Evolutionary conservation across 1,140 invertebrate genomes (phyloP).

Genomic region (Daktulosphaira vitifoliae): DNA sequence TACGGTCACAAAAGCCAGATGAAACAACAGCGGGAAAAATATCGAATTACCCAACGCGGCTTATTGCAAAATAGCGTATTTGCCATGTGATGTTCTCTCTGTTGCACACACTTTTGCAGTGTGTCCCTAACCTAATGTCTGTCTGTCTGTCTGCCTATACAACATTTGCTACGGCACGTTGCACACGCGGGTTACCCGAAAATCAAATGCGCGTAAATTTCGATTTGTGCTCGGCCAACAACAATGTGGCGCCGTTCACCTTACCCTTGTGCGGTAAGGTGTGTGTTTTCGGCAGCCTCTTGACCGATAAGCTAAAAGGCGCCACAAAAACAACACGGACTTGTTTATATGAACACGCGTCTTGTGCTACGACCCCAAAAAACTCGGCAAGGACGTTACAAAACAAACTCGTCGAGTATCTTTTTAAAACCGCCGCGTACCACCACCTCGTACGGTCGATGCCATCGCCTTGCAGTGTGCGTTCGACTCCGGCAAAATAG

Average conservation of each 20-base stretch:
- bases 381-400: slow-evolving; percentile 1
- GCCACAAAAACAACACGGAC: slow-evolving; percentile 30
- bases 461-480: background rate
- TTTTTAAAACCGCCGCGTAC: too few relatives aligned
- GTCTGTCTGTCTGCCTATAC: background rate
- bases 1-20: too few relatives aligned
- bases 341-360: background rate
- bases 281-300: slow-evolving; percentile 14
- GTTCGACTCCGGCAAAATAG: background rate
- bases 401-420: slow-evolving; percentile 5
- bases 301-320: slow-evolving; percentile 30
- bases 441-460: too few relatives aligned
- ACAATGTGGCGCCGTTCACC: slow-evolving; percentile 28
- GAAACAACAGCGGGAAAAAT: slow-evolving; percentile 28
- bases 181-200: background rate
- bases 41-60: slow-evolving; percentile 17
- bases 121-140: background rate
- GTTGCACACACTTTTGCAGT: background rate
- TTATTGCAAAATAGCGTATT: too few relatives aligned
- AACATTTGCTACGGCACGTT: background rate
- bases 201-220: slow-evolving; percentile 29
- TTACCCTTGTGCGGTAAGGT: background rate
- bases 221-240: slow-evolving; percentile 16
- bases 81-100: too few relatives aligned
- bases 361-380: slow-evolving; percentile 20